A percentile compares a stretch with the other conserved stretches of the same genome.
Evolutionary conservation across 2,113 vertebrate genomes (phyloP).

Genomic region (Anseranas semipalmata): DNA sequence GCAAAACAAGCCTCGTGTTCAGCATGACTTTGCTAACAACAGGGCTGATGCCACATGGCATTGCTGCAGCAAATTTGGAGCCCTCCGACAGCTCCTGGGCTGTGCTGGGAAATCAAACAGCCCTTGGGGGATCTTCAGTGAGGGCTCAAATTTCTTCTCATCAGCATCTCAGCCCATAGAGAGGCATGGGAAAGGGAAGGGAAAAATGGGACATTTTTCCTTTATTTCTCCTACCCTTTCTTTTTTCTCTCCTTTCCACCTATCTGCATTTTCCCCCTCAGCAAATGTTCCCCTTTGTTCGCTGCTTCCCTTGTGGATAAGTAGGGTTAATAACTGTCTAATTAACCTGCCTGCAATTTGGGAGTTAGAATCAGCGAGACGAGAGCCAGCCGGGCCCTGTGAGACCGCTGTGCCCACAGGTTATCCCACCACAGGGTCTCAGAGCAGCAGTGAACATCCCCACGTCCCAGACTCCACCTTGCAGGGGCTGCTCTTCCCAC

Average conservation of each 20-base stretch:
- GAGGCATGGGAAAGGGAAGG: neutral
- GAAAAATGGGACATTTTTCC: neutral
- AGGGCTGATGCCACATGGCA: neutral
- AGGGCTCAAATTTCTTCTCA: neutral
- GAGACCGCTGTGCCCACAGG: rapidly evolving
- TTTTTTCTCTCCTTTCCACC: neutral
- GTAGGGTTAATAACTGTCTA: neutral
- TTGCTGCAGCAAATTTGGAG: neutral
- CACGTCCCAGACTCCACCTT: rapidly evolving
- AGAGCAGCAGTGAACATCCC: neutral
- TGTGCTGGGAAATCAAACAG: neutral
- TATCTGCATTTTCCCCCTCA: neutral
- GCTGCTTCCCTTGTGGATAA: neutral
- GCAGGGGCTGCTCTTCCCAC: neutral
- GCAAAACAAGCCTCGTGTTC: neutral
- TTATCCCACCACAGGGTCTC: neutral
- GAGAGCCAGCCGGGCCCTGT: neutral
- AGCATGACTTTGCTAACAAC: neutral
- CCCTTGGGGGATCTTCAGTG: neutral
- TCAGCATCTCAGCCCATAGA: neutral
- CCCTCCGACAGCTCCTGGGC: neutral
- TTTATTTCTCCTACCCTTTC: neutral
- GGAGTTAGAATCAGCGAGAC: neutral
- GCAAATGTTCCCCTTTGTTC: neutral
- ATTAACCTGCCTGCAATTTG: neutral